A percentile compares a stretch with the other conserved stretches of the same genome.
phyloP scores from a whole-genome alignment of 2,888 invertebrate genomes.

The Cerceris rybyensis region DNA sequence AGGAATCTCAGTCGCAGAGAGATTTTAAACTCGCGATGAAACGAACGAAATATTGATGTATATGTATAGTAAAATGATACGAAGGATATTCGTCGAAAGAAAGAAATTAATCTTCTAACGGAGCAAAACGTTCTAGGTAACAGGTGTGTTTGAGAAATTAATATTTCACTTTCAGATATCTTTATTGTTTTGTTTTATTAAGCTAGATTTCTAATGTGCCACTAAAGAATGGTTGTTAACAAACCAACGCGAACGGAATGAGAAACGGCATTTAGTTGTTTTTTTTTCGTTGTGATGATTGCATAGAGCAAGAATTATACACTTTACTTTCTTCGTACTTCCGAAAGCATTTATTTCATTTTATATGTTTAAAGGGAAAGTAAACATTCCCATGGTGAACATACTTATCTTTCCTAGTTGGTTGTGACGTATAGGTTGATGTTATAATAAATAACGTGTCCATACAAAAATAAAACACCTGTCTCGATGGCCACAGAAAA shows the following conservation, averaged over 20 bases:
- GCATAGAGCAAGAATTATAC: background rate
- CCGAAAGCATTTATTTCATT: conserved; percentile 16
- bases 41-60: conserved; percentile 10
- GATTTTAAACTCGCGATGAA: conserved; percentile 38
- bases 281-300: background rate
- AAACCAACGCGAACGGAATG: background rate
- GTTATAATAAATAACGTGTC: conserved; percentile 7
- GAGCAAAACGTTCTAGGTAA: conserved; percentile 5
- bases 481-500: conserved; percentile 24
- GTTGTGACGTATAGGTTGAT: conserved; percentile 19
- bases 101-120: conserved; percentile 27
- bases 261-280: conserved; percentile 40
- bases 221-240: background rate
- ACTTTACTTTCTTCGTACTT: background rate
- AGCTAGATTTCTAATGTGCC: conserved; percentile 6
- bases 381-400: background rate
- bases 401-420: background rate
- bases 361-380: background rate
- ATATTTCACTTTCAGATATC: conserved; percentile 59
- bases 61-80: conserved; percentile 7
- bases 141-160: conserved; percentile 23
- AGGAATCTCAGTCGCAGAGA: conserved; percentile 47
- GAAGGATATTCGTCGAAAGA: conserved; percentile 19
- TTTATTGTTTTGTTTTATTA: conserved; percentile 3
- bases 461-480: conserved; percentile 25